Evolutionary conservation across 2,113 vertebrate genomes (phyloP), one percentile per base, ranked within the genome.

Genomic region (Pachypanchax playfairii): DNA sequence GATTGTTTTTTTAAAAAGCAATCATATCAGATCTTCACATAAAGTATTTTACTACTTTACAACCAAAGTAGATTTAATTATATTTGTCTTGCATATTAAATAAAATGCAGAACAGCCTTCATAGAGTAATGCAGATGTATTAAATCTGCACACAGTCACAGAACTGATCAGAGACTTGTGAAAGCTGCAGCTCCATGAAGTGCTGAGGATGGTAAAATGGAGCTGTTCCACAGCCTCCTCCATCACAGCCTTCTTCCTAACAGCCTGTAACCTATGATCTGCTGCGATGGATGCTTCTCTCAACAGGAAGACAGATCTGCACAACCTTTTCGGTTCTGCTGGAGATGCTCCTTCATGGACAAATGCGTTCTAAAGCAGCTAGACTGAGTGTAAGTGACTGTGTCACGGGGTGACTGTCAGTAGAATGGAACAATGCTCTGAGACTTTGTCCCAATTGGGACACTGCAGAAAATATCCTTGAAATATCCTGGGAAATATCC

Each of bases 361-460:
- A 46, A 70, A 62, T 75, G 70, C 59, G 50, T 64, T 50, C 50
- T 65, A 13, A 76, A 79, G 70, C 60, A 68, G 73, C 57, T 42
- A 8, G 39, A 33, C 33, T 25, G 41, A 20, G 24, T 24, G 43
- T n/a, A n/a, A n/a, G n/a, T n/a, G n/a, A n/a, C n/a, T n/a, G n/a
- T 61, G 68, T 48, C 38, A 25, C 66, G 20, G 31, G 28, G 66
- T 47, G 56, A 31, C n/a, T 51, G 22, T 58, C 54, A 50, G 39
- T 24, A 50, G 66, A 25, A 88, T 82, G 77, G 82, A 92, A 89
- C 91, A 90, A 86, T 76, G 88, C 86, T 88, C 86, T 0, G 4
- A 65, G 83, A 89, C 81, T 76, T 76, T 63, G 48, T 53, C 81
- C 91, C 92, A 91, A 91, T 93, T 39, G 92, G 88, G 57, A 47